A percentile compares a stretch with the other conserved stretches of the same genome.
phyloP scores from a whole-genome alignment of 2,797 vertebrate genomes.

The Geotrypetes seraphini region DNA sequence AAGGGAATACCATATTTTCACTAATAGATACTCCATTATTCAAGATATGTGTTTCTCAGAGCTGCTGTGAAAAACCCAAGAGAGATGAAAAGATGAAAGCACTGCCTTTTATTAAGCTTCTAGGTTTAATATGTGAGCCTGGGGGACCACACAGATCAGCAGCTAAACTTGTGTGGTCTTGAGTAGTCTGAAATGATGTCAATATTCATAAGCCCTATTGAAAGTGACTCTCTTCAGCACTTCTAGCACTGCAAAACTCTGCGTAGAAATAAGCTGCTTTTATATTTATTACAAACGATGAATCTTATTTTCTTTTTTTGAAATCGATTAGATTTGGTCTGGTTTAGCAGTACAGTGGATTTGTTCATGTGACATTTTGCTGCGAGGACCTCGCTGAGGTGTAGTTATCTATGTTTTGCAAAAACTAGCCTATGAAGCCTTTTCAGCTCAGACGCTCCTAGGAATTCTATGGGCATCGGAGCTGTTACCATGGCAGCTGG shows the following conservation, averaged over 20 bases:
- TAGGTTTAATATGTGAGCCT: conserved; percentile 58
- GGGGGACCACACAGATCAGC: conserved; percentile 61
- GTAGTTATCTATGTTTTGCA: too few relatives aligned
- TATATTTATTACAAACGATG: too few relatives aligned
- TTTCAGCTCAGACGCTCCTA: too few relatives aligned
- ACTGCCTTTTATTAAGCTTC: conserved; percentile 48
- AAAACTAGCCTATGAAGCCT: too few relatives aligned
- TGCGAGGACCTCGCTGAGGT: too few relatives aligned
- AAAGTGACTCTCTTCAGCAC: conserved; percentile 53
- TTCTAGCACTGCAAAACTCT: conserved; percentile 41
- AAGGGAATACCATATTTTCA: conserved; percentile 36
- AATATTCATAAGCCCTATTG: conserved; percentile 46
- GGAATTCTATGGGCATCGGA: too few relatives aligned
- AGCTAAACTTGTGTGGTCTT: conserved; percentile 54
- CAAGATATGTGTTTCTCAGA: conserved; percentile 45
- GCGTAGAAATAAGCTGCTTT: too few relatives aligned
- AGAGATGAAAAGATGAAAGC: conserved; percentile 63
- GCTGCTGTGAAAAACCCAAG: conserved; percentile 51
- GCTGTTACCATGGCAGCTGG: too few relatives aligned
- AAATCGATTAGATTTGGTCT: too few relatives aligned
- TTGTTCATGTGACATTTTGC: too few relatives aligned
- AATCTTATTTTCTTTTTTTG: too few relatives aligned
- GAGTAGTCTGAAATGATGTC: conserved; percentile 33
- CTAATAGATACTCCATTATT: conserved; percentile 46
- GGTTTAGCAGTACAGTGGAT: too few relatives aligned